These are phyloP conservation scores for Ormyrus thymus DNA, from an alignment of 2,888 invertebrate genomes.

Conservation along the genomic window DNA sequence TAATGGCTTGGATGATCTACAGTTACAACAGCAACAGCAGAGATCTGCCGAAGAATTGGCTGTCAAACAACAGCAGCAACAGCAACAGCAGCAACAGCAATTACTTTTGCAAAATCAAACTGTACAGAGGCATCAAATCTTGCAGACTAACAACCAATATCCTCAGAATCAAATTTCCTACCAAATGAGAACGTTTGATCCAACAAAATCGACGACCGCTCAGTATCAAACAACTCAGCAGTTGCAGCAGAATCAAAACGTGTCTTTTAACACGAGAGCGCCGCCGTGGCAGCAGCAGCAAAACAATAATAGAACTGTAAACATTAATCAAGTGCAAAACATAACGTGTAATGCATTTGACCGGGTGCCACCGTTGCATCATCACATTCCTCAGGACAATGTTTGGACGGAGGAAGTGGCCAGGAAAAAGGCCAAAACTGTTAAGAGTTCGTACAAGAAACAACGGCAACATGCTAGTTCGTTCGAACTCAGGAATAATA, in stretches of 20 bases:
- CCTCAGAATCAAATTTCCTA: slow-evolving; percentile 69
- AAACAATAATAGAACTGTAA: slow-evolving; percentile 42
- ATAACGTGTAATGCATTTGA: slow-evolving; percentile 79
- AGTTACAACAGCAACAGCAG: slow-evolving; percentile 65
- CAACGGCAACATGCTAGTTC: slow-evolving; percentile 64
- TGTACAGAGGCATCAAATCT: slow-evolving; percentile 68
- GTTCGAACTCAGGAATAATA: slow-evolving; percentile 53
- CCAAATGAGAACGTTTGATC: slow-evolving; percentile 71
- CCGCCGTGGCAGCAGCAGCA: slow-evolving; percentile 77
- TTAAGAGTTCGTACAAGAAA: slow-evolving; percentile 76
- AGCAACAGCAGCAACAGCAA: slow-evolving; percentile 63
- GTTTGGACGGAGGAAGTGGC: slow-evolving; percentile 78
- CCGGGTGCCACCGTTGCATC: slow-evolving; percentile 84
- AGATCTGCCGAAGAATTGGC: slow-evolving; percentile 65
- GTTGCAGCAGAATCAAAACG: slow-evolving; percentile 64
- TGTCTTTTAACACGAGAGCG: slow-evolving; percentile 74
- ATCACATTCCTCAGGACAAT: slow-evolving; percentile 79
- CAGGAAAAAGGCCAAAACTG: slow-evolving; percentile 78
- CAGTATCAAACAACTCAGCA: slow-evolving; percentile 62
- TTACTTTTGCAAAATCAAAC: slow-evolving; percentile 67
- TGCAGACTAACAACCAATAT: slow-evolving; percentile 68
- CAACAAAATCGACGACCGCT: slow-evolving; percentile 64
- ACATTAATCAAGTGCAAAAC: slow-evolving; percentile 64
- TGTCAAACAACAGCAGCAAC: slow-evolving; percentile 63
- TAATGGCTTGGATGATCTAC: slow-evolving; percentile 66